A percentile compares a stretch with the other conserved stretches of the same genome.
Evolutionary conservation across 2,888 invertebrate species (phyloP).

Genomic region (Slavum lentiscoides): DNA sequence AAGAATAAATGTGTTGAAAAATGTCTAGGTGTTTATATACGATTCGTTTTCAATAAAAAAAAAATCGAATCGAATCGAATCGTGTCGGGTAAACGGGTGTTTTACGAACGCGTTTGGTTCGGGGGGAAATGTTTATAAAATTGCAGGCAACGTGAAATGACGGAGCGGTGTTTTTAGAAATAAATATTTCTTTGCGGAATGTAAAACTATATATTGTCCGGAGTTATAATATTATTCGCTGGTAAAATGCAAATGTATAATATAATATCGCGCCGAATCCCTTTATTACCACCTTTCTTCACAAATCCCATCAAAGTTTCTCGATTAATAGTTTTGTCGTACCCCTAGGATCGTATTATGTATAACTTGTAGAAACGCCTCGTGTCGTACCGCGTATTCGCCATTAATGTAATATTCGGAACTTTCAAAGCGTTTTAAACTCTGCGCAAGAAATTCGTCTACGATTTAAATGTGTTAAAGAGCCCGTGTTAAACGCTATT

Average conservation of each 20-base stretch:
- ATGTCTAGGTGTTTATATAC: no score
- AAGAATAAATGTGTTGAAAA: no score
- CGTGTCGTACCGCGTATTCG: background rate
- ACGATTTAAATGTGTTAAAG: background rate
- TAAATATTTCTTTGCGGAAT: background rate
- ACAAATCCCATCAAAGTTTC: constrained; percentile 10
- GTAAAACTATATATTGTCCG: background rate
- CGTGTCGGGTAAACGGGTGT: no score
- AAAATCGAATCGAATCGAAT: no score
- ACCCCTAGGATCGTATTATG: background rate
- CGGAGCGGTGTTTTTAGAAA: background rate
- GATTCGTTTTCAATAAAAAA: no score
- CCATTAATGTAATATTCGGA: constrained; percentile 3
- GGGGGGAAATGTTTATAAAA: no score
- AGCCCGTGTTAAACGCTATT: background rate
- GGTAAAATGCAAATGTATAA: background rate
- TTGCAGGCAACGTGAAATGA: no score
- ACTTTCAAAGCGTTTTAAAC: background rate
- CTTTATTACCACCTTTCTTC: constrained; percentile 18
- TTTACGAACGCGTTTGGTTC: no score
- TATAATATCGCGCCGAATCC: background rate
- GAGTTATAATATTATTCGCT: background rate
- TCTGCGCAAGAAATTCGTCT: background rate
- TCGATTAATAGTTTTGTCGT: constrained; percentile 7
- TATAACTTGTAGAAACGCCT: background rate